Conservation (phyloP, 2,797 vertebrate species). For the Aplochiton taeniatus region DNA sequence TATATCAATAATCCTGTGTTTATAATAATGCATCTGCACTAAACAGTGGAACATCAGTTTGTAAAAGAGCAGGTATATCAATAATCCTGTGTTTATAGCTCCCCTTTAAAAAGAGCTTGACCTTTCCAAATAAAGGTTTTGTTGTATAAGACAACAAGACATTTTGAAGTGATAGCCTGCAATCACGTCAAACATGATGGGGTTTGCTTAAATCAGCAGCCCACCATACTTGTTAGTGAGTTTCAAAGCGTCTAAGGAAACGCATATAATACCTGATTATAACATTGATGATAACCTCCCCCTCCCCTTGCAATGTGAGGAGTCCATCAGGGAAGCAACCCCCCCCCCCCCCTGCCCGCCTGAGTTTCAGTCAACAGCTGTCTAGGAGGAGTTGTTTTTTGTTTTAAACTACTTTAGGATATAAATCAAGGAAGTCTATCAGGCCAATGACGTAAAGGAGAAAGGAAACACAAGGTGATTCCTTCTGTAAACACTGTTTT, state of each 20-base stretch:
- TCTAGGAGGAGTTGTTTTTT: conserved; percentile 64
- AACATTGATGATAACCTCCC: conserved; percentile 58
- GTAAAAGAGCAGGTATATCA: conserved; percentile 6
- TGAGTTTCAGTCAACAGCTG: conserved; percentile 60
- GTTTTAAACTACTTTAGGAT: too few species aligned
- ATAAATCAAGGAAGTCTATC: too few species aligned
- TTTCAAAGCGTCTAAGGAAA: conserved; percentile 44
- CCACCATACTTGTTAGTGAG: conserved; percentile 64
- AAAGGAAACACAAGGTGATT: neutral
- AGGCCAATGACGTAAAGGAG: too few species aligned
- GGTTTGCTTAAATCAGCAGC: conserved; percentile 61
- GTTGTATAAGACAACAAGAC: neutral
- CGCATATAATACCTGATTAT: conserved; percentile 25
- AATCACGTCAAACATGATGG: conserved; percentile 61
- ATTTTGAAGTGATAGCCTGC: conserved; percentile 44
- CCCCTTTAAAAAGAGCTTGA: conserved; percentile 34
- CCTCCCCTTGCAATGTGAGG: conserved; percentile 51
- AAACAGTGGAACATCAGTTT: neutral
- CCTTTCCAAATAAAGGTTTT: conserved; percentile 49
- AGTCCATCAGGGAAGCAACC: conserved; percentile 53
- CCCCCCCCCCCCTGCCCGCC: conserved; percentile 53
- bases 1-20: conserved; percentile 36
- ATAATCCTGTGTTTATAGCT: conserved; percentile 41
- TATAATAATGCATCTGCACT: conserved; percentile 27
- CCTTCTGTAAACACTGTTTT: conserved; percentile 8